Percentiles rank a stretch among this genome's conserved stretches.
phyloP scores from a whole-genome alignment of 1,140 invertebrate species.

The Xylocopa sonorina region DNA sequence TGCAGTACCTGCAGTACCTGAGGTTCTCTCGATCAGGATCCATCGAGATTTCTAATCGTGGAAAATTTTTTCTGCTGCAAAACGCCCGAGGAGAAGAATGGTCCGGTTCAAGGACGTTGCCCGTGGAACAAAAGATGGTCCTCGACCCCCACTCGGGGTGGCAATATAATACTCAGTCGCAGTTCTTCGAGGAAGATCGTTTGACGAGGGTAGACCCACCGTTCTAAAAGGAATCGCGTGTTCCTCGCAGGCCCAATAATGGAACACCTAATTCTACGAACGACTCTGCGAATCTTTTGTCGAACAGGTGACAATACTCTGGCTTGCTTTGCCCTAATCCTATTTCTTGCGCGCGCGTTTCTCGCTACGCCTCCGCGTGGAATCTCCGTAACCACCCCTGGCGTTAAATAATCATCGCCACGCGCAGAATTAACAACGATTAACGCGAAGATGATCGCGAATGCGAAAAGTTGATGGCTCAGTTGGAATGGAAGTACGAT shows the following conservation, averaged over 20 bases:
- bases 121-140: not conserved
- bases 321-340: too few species aligned
- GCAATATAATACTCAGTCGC: constrained; percentile 7
- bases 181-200: not conserved
- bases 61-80: not conserved
- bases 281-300: not conserved
- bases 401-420: too few species aligned
- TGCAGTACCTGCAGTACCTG: too few species aligned
- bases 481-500: too few species aligned
- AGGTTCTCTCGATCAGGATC: too few species aligned
- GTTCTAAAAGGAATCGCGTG: not conserved
- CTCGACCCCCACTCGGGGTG: not conserved
- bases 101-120: constrained; percentile 5
- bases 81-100: not conserved
- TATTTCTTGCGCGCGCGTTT: too few species aligned
- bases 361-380: too few species aligned
- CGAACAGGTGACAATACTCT: not conserved
- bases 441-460: too few species aligned
- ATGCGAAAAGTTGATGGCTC: too few species aligned
- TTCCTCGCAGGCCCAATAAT: constrained; percentile 2
- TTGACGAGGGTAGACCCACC: constrained; percentile 4
- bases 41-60: too few species aligned
- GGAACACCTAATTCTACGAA: constrained; percentile 15
- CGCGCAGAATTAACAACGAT: too few species aligned
- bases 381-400: too few species aligned